Conservation (phyloP, 2,113 vertebrate genomes). For the Elephas maximus region DNA sequence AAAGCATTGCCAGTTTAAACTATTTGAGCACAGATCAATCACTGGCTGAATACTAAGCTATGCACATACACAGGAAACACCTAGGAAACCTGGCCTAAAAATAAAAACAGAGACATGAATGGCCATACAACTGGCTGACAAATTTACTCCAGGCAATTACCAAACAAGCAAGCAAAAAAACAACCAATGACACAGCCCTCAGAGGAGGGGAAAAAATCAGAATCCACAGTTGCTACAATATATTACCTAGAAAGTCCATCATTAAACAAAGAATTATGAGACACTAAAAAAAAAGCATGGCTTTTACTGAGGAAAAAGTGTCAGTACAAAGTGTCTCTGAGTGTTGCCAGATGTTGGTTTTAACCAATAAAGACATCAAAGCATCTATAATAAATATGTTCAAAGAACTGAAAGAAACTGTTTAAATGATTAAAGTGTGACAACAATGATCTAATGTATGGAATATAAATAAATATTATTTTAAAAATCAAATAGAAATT, state of each 20-base stretch:
- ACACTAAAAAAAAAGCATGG: neutral
- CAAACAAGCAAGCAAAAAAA: neutral
- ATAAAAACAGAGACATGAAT: neutral
- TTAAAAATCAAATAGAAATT: neutral
- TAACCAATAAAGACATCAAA: slow-evolving; percentile 27
- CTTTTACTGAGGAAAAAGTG: neutral
- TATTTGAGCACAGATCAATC: neutral
- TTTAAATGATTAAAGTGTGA: neutral
- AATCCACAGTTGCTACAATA: neutral
- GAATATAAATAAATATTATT: neutral
- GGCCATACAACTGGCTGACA: neutral
- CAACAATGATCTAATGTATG: neutral
- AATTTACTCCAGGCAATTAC: neutral
- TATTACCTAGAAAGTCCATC: neutral
- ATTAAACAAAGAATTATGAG: neutral
- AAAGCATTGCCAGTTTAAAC: neutral
- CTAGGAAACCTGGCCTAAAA: neutral
- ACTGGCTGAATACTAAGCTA: neutral
- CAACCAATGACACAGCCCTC: neutral
- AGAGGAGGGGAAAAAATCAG: neutral
- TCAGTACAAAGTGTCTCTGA: neutral
- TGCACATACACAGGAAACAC: neutral
- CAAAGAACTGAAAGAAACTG: neutral
- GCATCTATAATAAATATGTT: neutral
- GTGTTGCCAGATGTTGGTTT: neutral